These are phyloP conservation scores for Cichlasoma orientale DNA, from an alignment of 2,797 vertebrate species.

Conservation along the genomic window DNA sequence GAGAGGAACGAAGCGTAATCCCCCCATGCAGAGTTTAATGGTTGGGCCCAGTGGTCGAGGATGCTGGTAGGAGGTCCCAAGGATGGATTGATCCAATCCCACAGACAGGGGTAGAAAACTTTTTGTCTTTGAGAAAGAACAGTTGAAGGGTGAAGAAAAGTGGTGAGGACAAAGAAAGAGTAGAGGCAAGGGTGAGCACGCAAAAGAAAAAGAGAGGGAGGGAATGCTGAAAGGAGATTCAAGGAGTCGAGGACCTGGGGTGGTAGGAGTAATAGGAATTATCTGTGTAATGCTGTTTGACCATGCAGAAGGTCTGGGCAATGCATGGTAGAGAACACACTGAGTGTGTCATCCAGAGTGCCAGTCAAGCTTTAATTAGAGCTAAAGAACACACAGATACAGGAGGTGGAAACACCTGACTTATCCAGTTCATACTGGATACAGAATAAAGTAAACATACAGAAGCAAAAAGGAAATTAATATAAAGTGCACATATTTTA, in stretches of 20 bases:
- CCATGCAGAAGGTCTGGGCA: constrained; percentile 57
- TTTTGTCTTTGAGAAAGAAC: constrained; percentile 64
- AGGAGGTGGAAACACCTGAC: not conserved
- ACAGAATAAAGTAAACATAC: not conserved
- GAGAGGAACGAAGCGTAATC: constrained; percentile 49
- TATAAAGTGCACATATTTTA: not conserved
- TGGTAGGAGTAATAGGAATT: constrained; percentile 41
- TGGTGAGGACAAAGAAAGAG: not conserved
- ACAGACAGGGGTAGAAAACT: constrained; percentile 56
- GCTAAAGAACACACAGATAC: constrained; percentile 10
- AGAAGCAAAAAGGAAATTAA: not conserved
- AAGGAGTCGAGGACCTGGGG: constrained; percentile 7
- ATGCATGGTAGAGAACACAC: constrained; percentile 35
- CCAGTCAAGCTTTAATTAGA: constrained; percentile 45
- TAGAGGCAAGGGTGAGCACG: not conserved
- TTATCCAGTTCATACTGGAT: not conserved
- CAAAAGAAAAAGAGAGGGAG: not conserved
- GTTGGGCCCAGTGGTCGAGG: constrained; percentile 61
- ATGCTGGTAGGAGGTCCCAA: constrained; percentile 35
- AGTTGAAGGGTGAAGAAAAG: constrained; percentile 46
- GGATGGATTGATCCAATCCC: constrained; percentile 70
- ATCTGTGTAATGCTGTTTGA: constrained; percentile 52
- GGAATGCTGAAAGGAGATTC: constrained; percentile 18
- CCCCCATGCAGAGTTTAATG: constrained; percentile 67
- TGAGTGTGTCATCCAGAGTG: constrained; percentile 39